Percentiles rank a stretch among this genome's conserved stretches.
phyloP scores from a whole-genome alignment of 2,888 invertebrate species.

The Nomada ferruginata region DNA sequence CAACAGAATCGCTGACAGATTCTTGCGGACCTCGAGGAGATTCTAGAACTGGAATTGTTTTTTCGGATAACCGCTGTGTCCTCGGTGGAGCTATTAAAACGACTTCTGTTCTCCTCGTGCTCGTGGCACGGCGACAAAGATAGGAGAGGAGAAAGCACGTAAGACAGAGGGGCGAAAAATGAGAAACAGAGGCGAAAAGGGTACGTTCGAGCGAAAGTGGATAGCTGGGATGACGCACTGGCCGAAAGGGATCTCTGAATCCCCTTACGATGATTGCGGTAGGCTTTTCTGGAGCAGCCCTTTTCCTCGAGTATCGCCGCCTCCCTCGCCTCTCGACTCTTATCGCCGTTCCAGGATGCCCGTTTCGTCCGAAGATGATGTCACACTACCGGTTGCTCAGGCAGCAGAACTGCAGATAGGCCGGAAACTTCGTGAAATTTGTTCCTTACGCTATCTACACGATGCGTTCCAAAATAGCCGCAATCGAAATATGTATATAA shows the following conservation, averaged over 20 bases:
- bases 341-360: conserved; percentile 62
- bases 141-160: not conserved
- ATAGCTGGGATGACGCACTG: conserved; percentile 61
- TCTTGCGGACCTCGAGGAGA: conserved; percentile 48
- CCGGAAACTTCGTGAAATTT: conserved; percentile 48
- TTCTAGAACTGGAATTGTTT: conserved; percentile 71
- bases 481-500: conserved; percentile 40
- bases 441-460: conserved; percentile 25
- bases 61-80: conserved; percentile 65
- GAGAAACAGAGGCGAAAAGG: conserved; percentile 46
- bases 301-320: conserved; percentile 68
- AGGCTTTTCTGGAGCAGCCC: conserved; percentile 69
- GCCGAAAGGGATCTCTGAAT: conserved; percentile 68
- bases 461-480: conserved; percentile 34
- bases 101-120: conserved; percentile 48
- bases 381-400: conserved; percentile 51
- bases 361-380: conserved; percentile 58
- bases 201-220: conserved; percentile 42
- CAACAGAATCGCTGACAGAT: conserved; percentile 66
- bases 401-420: conserved; percentile 46
- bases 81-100: conserved; percentile 74
- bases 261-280: conserved; percentile 77
- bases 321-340: conserved; percentile 58
- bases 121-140: conserved; percentile 9
- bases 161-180: conserved; percentile 21